phyloP scores from a whole-genome alignment of 2,797 vertebrate genomes.

The Silurus lanzhouensis region DNA sequence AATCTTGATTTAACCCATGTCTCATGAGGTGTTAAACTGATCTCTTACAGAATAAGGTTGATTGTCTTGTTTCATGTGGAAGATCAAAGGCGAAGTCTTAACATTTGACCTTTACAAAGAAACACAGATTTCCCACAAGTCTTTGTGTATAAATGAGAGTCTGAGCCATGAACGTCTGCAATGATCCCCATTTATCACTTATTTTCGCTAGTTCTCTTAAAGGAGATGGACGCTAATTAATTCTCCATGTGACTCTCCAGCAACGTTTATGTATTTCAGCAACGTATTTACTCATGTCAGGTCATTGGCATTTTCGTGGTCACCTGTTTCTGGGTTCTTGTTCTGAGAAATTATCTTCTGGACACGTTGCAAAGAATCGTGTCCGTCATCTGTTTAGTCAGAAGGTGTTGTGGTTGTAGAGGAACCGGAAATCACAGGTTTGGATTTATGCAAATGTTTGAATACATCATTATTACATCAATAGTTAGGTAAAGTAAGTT shows the following conservation, averaged over 20 bases:
- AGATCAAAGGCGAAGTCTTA: neutral
- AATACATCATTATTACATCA: neutral
- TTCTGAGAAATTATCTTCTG: neutral
- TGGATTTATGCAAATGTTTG: no score
- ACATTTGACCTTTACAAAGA: constrained; percentile 3
- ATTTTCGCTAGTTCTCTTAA: neutral
- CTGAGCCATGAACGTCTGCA: neutral
- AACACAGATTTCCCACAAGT: neutral
- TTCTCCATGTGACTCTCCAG: neutral
- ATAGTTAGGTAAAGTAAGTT: neutral
- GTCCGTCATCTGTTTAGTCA: neutral
- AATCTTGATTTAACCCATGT: neutral
- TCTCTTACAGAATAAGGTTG: neutral
- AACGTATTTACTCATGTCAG: neutral
- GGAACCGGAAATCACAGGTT: neutral
- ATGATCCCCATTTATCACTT: neutral
- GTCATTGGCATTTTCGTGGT: neutral
- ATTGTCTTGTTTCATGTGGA: neutral
- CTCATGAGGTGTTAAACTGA: neutral
- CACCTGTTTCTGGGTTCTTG: neutral
- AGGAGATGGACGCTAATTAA: no score
- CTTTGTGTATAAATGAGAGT: neutral
- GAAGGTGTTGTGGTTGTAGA: no score
- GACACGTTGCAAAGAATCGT: neutral
- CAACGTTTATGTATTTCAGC: neutral